Base-by-base conservation (phyloP, 2,888 invertebrate species). In the Chironomus tentans region DNA sequence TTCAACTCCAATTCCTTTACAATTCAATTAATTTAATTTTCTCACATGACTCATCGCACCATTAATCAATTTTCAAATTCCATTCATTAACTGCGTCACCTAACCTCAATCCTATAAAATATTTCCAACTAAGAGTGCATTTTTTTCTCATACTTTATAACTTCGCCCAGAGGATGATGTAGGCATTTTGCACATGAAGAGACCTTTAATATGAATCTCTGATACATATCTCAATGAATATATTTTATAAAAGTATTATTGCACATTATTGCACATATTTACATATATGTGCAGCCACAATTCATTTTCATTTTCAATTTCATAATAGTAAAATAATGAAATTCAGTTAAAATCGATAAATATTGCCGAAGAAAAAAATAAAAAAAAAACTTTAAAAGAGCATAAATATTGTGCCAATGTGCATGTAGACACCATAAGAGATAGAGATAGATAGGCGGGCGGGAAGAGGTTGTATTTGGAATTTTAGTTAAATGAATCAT, bases 331-430 rank as follows among this genome's bases (percentile, higher is more conserved):
- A 38, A 38, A 56, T 56, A 56, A 56, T 56, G 56, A 56, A 56
- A 65, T 65, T 65, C 65, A 65, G 21, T 65, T 65, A 65, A 65
- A 65, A 65, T 65, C 65, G 65, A 65, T 65, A 65, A 65, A 65
- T 24, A 24, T 24, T 65, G 3, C n/a, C 3, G 56, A 56, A 15
- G 38, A 10, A 38, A 38, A 28, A 24, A 24, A n/a, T 24, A 24
- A 28, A 28, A 28, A 28, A 28, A 6, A 38, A 10, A 38, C 38
- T 38, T 38, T 38, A 38, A 38, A 24, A 38, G 38, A 38, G 38
- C 38, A 38, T 38, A 38, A 38, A 38, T 38, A 38, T 38, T 38
- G 38, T 38, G 38, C 38, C 38, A 38, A 38, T 38, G 38, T 38
- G 38, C 38, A 38, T 38, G 10, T 38, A 38, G 38, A 38, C 38